Evolutionary conservation across 2,888 invertebrate genomes (phyloP), one percentile per base, ranked within the genome.

Genomic region (Microchrysa polita): DNA sequence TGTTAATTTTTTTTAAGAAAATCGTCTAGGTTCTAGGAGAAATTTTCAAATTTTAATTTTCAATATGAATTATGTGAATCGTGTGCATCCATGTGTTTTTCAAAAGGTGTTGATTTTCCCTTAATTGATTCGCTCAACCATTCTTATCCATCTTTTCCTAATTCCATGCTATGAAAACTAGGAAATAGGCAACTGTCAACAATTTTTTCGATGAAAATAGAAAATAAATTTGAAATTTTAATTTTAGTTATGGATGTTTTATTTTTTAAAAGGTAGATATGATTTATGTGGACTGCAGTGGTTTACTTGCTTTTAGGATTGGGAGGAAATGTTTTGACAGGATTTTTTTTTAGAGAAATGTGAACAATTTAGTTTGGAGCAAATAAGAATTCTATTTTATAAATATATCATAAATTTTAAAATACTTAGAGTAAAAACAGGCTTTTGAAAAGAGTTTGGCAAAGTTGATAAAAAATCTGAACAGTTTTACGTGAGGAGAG

Each of bases 91-190:
- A 60, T 27, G 20, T 23, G 60, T 27, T 60, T 60, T 60, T 27
- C 20, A 27, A 60, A 60, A 60, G 60, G 60, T 60, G 60, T 60
- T 60, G 60, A 60, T 60, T 60, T 60, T 60, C 12, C 60, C 34
- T 14, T 27, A 60, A 60, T 60, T 60, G 60, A 60, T 60, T 60
- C 27, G 27, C 27, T 23, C 2, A 14, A 60, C 16, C 16, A n/a
- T 48, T 48, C 48, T 48, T n/a, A 34, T 34, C 27, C 27, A 34
- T 34, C 27, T 34, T 5, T 34, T 34, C 27, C 2, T 34, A 34
- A 34, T 34, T 34, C 27, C 27, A 34, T 34, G 7, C 7, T 2
- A 34, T 34, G 2, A 5, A 7, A 7, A 34, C 27, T 34, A 34
- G 27, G 34, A 60, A 60, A 60, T 60, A 60, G 27, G 27, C 27